These are phyloP conservation scores for Neotoxoptera formosana DNA, from an alignment of 1,140 invertebrate species.

Conservation along the genomic window DNA sequence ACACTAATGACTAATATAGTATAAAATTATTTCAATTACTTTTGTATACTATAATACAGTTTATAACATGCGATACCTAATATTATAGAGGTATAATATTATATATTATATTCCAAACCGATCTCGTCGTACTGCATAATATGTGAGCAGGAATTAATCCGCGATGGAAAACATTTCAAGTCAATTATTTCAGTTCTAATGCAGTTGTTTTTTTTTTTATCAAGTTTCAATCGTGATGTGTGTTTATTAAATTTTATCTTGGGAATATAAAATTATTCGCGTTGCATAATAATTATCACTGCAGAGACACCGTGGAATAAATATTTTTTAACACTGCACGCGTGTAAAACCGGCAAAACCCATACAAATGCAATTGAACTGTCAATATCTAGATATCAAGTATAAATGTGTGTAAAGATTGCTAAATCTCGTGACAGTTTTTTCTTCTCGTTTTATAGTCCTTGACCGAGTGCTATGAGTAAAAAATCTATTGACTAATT, in stretches of 20 bases:
- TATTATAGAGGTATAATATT: background rate
- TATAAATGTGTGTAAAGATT: background rate
- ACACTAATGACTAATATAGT: background rate
- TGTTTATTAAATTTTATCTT: background rate
- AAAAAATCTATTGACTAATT: background rate
- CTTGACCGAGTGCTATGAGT: background rate
- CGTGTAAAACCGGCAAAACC: background rate
- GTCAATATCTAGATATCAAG: background rate
- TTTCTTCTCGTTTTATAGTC: background rate
- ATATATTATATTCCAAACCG: too few relatives aligned
- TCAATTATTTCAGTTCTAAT: background rate
- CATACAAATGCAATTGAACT: constrained; percentile 29
- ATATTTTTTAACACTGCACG: background rate
- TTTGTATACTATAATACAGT: too few relatives aligned
- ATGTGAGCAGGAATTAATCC: background rate
- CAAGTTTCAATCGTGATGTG: background rate
- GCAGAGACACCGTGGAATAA: background rate
- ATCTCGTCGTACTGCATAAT: too few relatives aligned
- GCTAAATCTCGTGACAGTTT: constrained; percentile 6
- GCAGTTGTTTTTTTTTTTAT: background rate
- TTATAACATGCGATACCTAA: too few relatives aligned
- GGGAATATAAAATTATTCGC: background rate
- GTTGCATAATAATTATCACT: background rate
- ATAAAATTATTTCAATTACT: background rate
- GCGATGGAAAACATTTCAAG: background rate